Conservation (phyloP, 2,888 invertebrate species). For the Pocota personata region DNA sequence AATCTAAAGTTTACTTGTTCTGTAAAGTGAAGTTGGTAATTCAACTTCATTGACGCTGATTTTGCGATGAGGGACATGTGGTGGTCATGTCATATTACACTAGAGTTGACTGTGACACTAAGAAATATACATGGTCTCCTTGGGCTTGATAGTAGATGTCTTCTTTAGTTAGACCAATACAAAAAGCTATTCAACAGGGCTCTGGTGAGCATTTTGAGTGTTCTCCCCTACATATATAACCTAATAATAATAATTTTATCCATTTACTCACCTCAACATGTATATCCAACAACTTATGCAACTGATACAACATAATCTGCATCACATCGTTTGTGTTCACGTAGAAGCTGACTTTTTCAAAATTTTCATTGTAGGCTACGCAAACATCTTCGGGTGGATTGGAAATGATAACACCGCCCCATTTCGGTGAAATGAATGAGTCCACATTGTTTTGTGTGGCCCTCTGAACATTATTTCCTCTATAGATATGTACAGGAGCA, state of each 20-base stretch:
- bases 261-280: slow-evolving; percentile 84
- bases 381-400: slow-evolving; percentile 87
- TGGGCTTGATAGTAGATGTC: too few species aligned
- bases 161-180: too few species aligned
- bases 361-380: slow-evolving; percentile 79
- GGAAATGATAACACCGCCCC: slow-evolving; percentile 94
- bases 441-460: slow-evolving; percentile 84
- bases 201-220: too few species aligned
- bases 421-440: slow-evolving; percentile 92
- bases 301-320: slow-evolving; percentile 90
- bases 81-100: too few species aligned
- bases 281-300: slow-evolving; percentile 89
- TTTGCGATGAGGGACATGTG: too few species aligned
- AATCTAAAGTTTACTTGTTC: too few species aligned
- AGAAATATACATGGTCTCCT: too few species aligned
- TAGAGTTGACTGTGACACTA: too few species aligned
- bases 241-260: background rate
- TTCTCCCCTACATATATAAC: background rate
- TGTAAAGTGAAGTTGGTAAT: too few species aligned
- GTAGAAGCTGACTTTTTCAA: slow-evolving; percentile 81
- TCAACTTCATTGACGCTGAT: too few species aligned
- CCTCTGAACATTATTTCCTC: slow-evolving; percentile 82
- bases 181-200: too few species aligned
- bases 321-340: slow-evolving; percentile 87
- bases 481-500: slow-evolving; percentile 90